Evolutionary conservation across 1,140 invertebrate genomes (phyloP), one percentile per base, ranked within the genome.

Genomic region (Dryas iulia): DNA sequence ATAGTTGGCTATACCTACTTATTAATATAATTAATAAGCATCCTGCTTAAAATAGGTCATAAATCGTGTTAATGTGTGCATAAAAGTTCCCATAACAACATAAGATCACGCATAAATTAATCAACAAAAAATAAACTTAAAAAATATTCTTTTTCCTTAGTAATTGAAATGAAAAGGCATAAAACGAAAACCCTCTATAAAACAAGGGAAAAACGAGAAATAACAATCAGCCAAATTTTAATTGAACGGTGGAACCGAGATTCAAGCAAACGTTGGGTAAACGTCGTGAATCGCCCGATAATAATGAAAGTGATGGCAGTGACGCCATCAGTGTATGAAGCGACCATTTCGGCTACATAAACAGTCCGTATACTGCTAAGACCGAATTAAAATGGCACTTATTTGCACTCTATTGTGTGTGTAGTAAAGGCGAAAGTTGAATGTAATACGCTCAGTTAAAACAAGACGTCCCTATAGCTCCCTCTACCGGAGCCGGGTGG

Each of bases 271-370:
- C 83, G 78, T 76, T 79, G 85, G 77, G 86, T 90, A 90, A 90
- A 90, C 87, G 87, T 82, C 83, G 83, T 85, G 84, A 90, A 91
- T 91, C 84, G 87, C 83, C 83, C 83, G 88, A 91, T 91, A 90
- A 91, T 91, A 91, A 91, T 90, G 89, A 90, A 90, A 89, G 86
- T 88, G 86, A 91, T 89, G 86, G 86, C 83, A 72, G 79, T 82
- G 83, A 84, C 86, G 89, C 84, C 87, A 84, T 88, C 85, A 82
- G 82, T 87, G 87, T 90, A 91, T 91, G 86, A 90, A 91, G 87
- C 86, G 86, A 78, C 86, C 81, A 86, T 91, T 91, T 91, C 78
- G 89, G 89, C 86, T 87, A 91, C 88, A 90, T 91, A 89, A 91
- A 91, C 89, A 91, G 84, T 77, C 87, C 82, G 86, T 91, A 89